Evolutionary conservation across 2,888 invertebrate genomes (phyloP).

Genomic region (Parnassius glacialis): DNA sequence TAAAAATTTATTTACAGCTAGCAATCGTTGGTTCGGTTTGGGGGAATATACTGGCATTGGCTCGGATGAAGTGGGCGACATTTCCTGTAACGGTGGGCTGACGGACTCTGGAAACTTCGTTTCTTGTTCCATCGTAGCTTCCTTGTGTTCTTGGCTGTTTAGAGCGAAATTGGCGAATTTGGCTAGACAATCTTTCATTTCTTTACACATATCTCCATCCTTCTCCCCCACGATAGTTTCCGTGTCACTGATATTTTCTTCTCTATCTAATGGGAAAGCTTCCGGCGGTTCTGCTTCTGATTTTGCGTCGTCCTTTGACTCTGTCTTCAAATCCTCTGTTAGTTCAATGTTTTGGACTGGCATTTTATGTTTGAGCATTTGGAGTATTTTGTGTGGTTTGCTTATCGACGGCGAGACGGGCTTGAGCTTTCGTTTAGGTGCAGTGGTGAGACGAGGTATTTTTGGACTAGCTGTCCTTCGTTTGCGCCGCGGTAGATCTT

Average conservation of each 20-base stretch:
- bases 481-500: slow-evolving; percentile 56
- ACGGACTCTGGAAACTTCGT: slow-evolving; percentile 63
- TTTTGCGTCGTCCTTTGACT: slow-evolving; percentile 36
- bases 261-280: slow-evolving; percentile 61
- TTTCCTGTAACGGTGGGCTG: slow-evolving; percentile 70
- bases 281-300: slow-evolving; percentile 62
- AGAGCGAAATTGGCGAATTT: slow-evolving; percentile 67
- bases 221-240: slow-evolving; percentile 62
- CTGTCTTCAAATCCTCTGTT: slow-evolving; percentile 38
- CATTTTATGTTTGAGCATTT: slow-evolving; percentile 60
- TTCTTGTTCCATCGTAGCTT: slow-evolving; percentile 31
- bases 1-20: slow-evolving; percentile 59
- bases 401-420: slow-evolving; percentile 46
- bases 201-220: slow-evolving; percentile 51
- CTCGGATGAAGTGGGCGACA: slow-evolving; percentile 64
- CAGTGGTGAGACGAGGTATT: slow-evolving; percentile 48
- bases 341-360: slow-evolving; percentile 39
- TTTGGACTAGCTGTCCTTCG: slow-evolving; percentile 52
- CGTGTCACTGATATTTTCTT: slow-evolving; percentile 58
- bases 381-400: slow-evolving; percentile 60
- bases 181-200: slow-evolving; percentile 68
- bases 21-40: slow-evolving; percentile 56
- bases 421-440: slow-evolving; percentile 60
- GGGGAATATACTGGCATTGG: slow-evolving; percentile 57
- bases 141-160: slow-evolving; percentile 40